Conservation (phyloP, 2,113 vertebrate genomes). For the Naja naja region DNA sequence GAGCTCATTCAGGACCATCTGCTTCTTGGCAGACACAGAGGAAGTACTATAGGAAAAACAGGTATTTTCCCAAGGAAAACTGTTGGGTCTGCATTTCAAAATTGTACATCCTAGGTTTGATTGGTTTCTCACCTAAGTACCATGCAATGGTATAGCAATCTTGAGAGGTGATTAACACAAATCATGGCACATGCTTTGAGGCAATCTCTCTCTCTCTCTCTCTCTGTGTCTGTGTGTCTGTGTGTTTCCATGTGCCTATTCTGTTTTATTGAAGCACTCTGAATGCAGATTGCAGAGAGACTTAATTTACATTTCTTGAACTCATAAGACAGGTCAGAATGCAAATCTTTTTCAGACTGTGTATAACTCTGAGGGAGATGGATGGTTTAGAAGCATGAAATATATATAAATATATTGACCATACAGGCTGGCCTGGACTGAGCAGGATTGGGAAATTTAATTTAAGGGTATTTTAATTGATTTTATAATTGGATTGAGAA, state of each 20-base stretch:
- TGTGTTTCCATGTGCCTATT: neutral
- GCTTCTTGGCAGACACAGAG: neutral
- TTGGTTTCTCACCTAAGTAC: neutral
- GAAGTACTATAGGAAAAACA: neutral
- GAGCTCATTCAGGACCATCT: neutral
- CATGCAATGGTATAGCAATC: neutral
- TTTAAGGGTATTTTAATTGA: too few species aligned
- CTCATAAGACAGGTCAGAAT: neutral
- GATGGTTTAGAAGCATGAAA: neutral
- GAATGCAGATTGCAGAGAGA: neutral
- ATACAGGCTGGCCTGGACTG: too few species aligned
- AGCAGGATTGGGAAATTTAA: too few species aligned
- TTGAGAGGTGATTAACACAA: neutral
- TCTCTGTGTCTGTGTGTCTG: neutral
- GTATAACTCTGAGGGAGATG: neutral
- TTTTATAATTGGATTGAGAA: too few species aligned
- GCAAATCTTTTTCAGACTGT: neutral
- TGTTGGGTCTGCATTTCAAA: neutral
- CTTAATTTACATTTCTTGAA: neutral
- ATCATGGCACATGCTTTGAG: neutral
- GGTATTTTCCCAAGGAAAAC: neutral
- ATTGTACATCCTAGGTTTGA: neutral
- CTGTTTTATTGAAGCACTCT: neutral
- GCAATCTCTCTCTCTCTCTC: too few species aligned
- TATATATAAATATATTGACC: too few species aligned